Percentiles rank a stretch among this genome's conserved stretches.
phyloP scores from a whole-genome alignment of 2,888 invertebrate species.

The Synanthedon vespiformis region DNA sequence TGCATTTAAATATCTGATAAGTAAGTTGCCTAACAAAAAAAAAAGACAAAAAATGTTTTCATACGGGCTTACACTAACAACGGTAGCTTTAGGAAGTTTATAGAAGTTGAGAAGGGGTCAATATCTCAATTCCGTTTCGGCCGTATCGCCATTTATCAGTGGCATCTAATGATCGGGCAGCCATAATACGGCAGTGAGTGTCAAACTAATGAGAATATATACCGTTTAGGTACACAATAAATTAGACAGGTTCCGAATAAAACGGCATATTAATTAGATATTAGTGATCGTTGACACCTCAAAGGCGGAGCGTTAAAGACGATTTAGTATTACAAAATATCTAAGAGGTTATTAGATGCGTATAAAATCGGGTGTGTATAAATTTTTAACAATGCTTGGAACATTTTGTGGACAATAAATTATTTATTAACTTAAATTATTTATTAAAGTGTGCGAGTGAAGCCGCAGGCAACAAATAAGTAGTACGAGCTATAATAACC shows the following conservation, averaged over 20 bases:
- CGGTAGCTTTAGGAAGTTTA: constrained; percentile 36
- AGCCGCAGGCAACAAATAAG: no score
- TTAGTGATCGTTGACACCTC: constrained; percentile 57
- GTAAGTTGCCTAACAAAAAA: constrained; percentile 5
- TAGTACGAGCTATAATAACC: no score
- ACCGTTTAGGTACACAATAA: constrained; percentile 50
- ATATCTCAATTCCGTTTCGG: constrained; percentile 52
- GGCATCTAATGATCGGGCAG: constrained; percentile 54
- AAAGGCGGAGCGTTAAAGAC: constrained; percentile 22
- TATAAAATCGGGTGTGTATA: constrained; percentile 45
- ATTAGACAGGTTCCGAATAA: constrained; percentile 51
- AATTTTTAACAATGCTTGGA: constrained; percentile 28
- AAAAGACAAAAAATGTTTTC: constrained; percentile 15
- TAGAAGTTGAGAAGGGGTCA: constrained; percentile 19
- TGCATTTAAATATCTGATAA: constrained; percentile 42
- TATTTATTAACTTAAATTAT: no score
- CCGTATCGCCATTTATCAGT: constrained; percentile 48
- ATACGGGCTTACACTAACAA: constrained; percentile 15
- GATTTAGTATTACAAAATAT: constrained; percentile 34
- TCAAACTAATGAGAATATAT: constrained; percentile 68
- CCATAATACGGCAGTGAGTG: constrained; percentile 56
- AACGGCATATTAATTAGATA: constrained; percentile 66
- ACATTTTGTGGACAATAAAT: no score
- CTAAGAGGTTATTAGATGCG: constrained; percentile 26
- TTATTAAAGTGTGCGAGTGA: no score